phyloP scores from a whole-genome alignment of 2,113 vertebrate genomes.

The Phoenicopterus ruber region DNA sequence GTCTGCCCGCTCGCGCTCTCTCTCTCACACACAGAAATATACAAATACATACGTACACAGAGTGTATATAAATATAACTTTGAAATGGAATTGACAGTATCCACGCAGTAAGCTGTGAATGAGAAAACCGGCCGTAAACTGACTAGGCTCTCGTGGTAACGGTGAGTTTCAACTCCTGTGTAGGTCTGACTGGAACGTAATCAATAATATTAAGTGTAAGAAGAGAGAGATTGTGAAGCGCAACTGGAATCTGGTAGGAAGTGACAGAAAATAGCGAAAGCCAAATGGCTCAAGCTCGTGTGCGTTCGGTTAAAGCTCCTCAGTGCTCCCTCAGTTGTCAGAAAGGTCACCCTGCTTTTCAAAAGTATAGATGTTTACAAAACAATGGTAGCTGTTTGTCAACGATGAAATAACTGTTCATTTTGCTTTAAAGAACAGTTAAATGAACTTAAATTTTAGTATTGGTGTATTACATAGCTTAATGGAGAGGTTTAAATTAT shows the following conservation, averaged over 20 bases:
- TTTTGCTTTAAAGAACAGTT: background rate
- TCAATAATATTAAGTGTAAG: background rate
- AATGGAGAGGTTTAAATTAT: background rate
- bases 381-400: background rate
- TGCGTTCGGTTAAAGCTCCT: background rate
- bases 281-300: background rate
- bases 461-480: background rate
- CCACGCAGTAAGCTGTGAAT: accelerated
- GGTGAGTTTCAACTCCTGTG: background rate
- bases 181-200: background rate
- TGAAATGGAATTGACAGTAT: accelerated
- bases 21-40: accelerated
- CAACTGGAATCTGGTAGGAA: background rate
- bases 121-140: accelerated
- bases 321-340: background rate
- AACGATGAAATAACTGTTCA: background rate
- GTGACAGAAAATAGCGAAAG: background rate
- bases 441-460: background rate
- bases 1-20: accelerated
- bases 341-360: background rate
- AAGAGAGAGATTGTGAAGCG: background rate
- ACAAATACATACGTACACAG: accelerated
- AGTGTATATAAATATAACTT: accelerated
- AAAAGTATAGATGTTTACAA: background rate
- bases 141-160: accelerated